A percentile compares a stretch with the other conserved stretches of the same genome.
Conservation (phyloP, 2,888 invertebrate genomes). For the Nymphalis polychloros region DNA sequence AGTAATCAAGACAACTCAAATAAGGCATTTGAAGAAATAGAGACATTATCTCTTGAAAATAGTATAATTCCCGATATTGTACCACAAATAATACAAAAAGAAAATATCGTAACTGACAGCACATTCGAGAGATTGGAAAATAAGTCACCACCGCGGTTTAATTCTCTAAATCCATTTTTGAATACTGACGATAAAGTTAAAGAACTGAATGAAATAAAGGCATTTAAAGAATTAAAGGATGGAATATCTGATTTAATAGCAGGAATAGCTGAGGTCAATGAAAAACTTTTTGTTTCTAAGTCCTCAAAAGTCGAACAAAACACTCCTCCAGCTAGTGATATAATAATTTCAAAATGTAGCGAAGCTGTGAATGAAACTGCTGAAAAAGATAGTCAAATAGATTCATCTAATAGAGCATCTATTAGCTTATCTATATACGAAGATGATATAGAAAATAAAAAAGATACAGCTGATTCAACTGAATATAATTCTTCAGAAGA, state of each 20-base stretch:
- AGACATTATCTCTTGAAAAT: constrained; percentile 57
- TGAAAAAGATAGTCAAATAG: constrained; percentile 51
- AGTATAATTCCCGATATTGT: constrained; percentile 53
- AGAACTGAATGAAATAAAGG: constrained; percentile 73
- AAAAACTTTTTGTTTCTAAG: constrained; percentile 69
- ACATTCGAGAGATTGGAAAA: constrained; percentile 42
- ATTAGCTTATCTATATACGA: constrained; percentile 73
- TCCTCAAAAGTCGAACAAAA: constrained; percentile 45
- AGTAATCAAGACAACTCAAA: constrained; percentile 48
- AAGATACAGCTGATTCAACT: constrained; percentile 71
- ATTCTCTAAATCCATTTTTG: constrained; percentile 69
- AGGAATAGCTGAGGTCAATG: constrained; percentile 76
- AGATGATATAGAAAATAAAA: constrained; percentile 69
- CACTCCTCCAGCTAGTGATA: constrained; percentile 38
- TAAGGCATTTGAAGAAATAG: constrained; percentile 51
- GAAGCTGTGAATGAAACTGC: constrained; percentile 61
- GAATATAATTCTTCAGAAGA: constrained; percentile 85
- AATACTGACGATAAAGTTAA: constrained; percentile 65
- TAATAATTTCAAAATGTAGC: constrained; percentile 60
- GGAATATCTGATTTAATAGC: constrained; percentile 78
- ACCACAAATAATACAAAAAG: constrained; percentile 56
- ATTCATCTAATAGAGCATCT: constrained; percentile 61
- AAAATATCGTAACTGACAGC: constrained; percentile 53
- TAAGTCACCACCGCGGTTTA: constrained; percentile 47
- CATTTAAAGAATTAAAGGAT: constrained; percentile 76